Conservation (phyloP, 2,113 vertebrate species). For the Colius striatus region DNA sequence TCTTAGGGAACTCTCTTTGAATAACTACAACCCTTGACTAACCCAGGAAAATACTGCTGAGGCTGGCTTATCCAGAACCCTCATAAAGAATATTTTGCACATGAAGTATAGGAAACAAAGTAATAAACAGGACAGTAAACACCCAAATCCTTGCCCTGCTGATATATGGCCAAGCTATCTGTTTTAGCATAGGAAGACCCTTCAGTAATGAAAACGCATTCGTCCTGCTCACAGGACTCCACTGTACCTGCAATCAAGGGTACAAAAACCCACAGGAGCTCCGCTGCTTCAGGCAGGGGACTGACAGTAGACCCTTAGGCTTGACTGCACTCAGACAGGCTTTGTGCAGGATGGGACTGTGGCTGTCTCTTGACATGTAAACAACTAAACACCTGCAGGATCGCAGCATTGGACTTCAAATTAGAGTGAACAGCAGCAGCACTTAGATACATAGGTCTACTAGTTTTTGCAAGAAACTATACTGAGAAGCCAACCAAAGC, state of each 20-base stretch:
- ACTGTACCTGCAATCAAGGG: not conserved
- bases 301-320: not conserved
- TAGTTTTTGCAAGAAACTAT: not conserved
- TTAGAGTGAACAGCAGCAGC: not conserved
- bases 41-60: not conserved
- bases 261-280: not conserved
- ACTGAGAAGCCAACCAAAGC: not conserved
- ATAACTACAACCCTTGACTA: not conserved
- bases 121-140: not conserved
- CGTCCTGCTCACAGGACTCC: fast-evolving
- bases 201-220: not conserved
- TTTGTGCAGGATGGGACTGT: not conserved
- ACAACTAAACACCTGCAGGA: not conserved
- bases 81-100: not conserved
- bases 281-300: not conserved
- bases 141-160: not conserved
- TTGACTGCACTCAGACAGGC: not conserved
- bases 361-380: not conserved
- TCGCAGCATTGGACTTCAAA: not conserved
- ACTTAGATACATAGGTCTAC: not conserved
- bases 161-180: not conserved
- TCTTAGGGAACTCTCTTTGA: not conserved
- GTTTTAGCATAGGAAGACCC: not conserved
- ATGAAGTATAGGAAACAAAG: constrained; percentile 1
- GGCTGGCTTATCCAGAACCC: not conserved